Evolutionary conservation across 2,113 vertebrate genomes (phyloP), one percentile per base, ranked within the genome.

Genomic region (Rutilus rutilus): DNA sequence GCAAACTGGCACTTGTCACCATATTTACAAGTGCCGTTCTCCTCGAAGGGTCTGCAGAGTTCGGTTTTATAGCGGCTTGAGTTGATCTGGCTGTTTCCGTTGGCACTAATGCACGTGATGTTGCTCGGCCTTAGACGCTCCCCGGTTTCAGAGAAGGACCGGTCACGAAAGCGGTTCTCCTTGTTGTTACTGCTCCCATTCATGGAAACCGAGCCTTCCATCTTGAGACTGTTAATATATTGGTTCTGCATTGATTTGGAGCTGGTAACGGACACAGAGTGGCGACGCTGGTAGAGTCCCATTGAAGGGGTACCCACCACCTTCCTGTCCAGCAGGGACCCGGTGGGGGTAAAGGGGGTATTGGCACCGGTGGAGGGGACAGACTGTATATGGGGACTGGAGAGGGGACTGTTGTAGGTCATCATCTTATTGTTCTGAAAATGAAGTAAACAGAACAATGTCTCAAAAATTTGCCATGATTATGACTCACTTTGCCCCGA

Each of bases 1-100:
- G 97, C 97, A 5, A 97, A 97, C 94, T 97, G 97, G 92, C 97
- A 97, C 93, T 97, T 97, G 89, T 97, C 96, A 0, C 96, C 96
- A 0, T 97, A 97, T 88, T 97, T 97, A 93, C 97, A 97, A 62
- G 94, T 90, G 1, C 97, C 96, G 0, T 95, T 97, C 93, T 97
- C 97, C 92, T 97, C 96, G 25, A 96, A 97, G 27, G 97, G 97
- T 50, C 96, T 94, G 91, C 97, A 97, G 88, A 97, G 92, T 94
- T 97, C 97, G 0, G 97, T 97, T 92, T 97, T 97, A 92, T 97
- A 97, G 89, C 96, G 96, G 90, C 96, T 97, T 0, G 95, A 97
- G 88, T 97, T 97, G 90, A 96, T 95, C 91, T 96, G 96, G 88
- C 95, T 94, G 1, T 87, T 84, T 92, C 90, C 94, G 92, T 91